Evolutionary conservation across 2,797 vertebrate species (phyloP), one percentile per base, ranked within the genome.

Genomic region (Paratrypauchen microcephalus): DNA sequence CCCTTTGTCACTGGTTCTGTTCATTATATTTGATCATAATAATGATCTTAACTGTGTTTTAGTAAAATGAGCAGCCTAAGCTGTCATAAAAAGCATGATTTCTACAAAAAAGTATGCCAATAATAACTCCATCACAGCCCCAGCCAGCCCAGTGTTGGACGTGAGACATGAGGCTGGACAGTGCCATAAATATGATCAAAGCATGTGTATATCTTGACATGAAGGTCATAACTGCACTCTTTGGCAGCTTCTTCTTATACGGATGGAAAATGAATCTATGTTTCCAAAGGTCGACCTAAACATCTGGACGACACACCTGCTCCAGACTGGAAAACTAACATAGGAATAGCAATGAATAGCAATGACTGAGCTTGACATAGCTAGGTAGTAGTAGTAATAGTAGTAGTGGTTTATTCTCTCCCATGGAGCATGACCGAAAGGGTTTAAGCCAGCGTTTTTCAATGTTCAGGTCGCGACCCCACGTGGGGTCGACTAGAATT

Each of bases 221-320:
- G 9, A 45, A 4, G 36, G 26, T 21, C 23, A 28, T 39, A 62
- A 8, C 36, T 18, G 21, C 15, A 65, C 65, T 19, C 11, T 26
- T 62, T 41, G 45, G 66, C 54, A 54, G 55, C 24, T 62, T n/a
- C n/a, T n/a, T n/a, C n/a, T n/a, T 61, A 16, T 24, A 16, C 19
- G 26, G 45, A 36, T 41, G 62, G 39, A 28, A 45, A 55, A 26
- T n/a, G 52, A 70, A 32, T 75, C 50, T 16, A 72, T n/a, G 69
- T 32, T 30, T 68, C 26, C 7, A 65, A 63, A 70, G 65, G 39
- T 71, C 47, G 70, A 21, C 30, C 21, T 19, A 75, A 76, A 74
- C 45, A 65, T 74, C 66, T 39, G 61, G 65, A 71, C 52, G 4
- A n/a, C 39, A 68, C 65, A 73, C 75, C 36, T 74, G 24, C 63